Evolutionary conservation across 2,113 vertebrate genomes (phyloP).

Genomic region (Dicrurus megarhynchus): DNA sequence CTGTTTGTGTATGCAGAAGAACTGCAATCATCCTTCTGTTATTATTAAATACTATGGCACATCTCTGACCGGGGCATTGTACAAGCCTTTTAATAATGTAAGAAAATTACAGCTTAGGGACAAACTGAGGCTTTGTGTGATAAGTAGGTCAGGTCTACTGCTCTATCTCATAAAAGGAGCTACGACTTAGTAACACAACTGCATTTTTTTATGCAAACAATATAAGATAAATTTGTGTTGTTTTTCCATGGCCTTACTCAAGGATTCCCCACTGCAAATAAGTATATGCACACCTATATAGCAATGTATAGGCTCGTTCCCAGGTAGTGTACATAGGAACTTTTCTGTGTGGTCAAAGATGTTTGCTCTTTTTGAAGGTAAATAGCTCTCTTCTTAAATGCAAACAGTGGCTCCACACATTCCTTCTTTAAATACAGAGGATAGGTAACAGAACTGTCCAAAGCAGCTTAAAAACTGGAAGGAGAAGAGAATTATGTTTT

Average conservation of each 20-base stretch:
- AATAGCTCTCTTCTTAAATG: background rate
- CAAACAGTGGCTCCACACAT: rapidly evolving
- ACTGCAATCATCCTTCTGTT: background rate
- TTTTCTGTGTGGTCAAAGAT: background rate
- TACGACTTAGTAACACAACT: background rate
- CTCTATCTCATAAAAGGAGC: background rate
- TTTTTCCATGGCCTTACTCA: background rate
- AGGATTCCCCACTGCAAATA: background rate
- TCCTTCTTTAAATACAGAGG: background rate
- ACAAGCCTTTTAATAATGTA: background rate
- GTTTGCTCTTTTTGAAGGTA: background rate
- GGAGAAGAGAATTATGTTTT: background rate
- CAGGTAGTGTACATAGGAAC: background rate
- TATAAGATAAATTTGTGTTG: background rate
- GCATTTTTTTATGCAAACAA: background rate
- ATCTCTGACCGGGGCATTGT: background rate
- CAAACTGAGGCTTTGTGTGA: background rate
- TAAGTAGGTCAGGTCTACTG: background rate
- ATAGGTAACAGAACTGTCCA: background rate
- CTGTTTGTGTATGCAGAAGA: background rate
- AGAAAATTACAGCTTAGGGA: background rate
- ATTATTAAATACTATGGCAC: background rate
- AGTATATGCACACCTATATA: background rate
- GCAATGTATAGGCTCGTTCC: background rate
- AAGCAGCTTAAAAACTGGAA: background rate